phyloP scores from a whole-genome alignment of 2,113 vertebrate genomes.

The Bubo scandiacus region DNA sequence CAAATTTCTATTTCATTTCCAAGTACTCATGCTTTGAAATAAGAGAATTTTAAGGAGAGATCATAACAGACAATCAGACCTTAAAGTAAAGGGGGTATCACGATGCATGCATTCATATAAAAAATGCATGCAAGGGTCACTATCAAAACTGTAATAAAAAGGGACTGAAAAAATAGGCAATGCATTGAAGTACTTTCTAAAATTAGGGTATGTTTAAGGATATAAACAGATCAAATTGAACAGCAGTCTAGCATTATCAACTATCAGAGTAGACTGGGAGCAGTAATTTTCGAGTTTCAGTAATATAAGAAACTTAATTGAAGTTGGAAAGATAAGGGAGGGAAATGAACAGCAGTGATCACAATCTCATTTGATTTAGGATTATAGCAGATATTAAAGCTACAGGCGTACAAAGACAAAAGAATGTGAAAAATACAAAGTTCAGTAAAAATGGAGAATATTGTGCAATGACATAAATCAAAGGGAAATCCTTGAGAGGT shows the following conservation, averaged over 20 bases:
- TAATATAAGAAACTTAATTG: neutral
- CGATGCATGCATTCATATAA: no score
- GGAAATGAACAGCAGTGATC: neutral
- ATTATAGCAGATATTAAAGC: neutral
- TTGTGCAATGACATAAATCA: neutral
- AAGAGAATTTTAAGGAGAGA: neutral
- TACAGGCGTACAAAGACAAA: neutral
- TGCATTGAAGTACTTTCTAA: neutral
- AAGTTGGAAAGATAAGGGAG: neutral
- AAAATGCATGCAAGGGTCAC: neutral
- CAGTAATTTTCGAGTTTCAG: neutral
- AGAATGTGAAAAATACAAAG: neutral
- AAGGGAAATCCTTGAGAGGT: neutral
- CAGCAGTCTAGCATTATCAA: neutral
- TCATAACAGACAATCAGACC: neutral
- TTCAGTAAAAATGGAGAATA: neutral
- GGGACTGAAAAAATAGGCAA: neutral
- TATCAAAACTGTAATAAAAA: neutral
- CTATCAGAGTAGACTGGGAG: neutral
- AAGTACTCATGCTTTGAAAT: neutral
- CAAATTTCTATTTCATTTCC: neutral
- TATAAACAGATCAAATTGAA: neutral
- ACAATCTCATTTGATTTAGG: neutral
- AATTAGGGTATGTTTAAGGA: neutral
- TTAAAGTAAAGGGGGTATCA: neutral